Base-by-base conservation (phyloP, 2,888 invertebrate species). In the Stramonita haemastoma region DNA sequence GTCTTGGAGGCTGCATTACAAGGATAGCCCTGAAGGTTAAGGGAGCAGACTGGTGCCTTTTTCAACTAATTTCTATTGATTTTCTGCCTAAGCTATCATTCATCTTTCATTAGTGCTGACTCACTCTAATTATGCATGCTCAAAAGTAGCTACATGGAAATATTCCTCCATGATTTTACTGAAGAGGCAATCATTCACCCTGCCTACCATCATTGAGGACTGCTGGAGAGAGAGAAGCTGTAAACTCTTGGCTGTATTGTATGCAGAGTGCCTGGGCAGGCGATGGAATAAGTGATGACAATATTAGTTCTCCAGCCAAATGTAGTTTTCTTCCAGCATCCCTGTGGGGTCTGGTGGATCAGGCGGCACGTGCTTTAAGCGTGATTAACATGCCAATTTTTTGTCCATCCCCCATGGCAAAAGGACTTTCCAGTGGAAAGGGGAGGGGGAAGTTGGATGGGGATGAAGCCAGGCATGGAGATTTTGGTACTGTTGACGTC, bases 91-190 rank as follows among this genome's bases (percentile, higher is more conserved):
- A 57, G 77, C 86, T 87, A 88, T 88, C 89, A 91, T 89, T 90
- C 91, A 90, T 91, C 91, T 91, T 90, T 91, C 90, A 90, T 91
- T 91, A 91, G 89, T 87, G 84, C 34, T 89, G 91, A 91, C 91
- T 89, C 87, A 85, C 79, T 87, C 90, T 91, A 88, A 90, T 90
- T 89, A 89, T 86, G 87, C 89, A 81, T 89, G 84, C 70, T 84
- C 88, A 84, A 70, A 88, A 84, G 60, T 88, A 88, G 88, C 84
- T 88, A 19, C n/a, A n/a, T 88, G 88, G 29, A 70, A 70, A 32
- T n/a, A 84, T 79, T 84, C 84, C 88, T 66, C 70, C 88, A 84
- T 84, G 84, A 88, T 84, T 84, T 88, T 70, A 88, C 70, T 70
- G 46, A 36, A 70, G 84, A 88, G 84, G 36, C 70, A 46, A 46